Conservation (phyloP, 2,113 vertebrate genomes). For the Saiga tatarica region DNA sequence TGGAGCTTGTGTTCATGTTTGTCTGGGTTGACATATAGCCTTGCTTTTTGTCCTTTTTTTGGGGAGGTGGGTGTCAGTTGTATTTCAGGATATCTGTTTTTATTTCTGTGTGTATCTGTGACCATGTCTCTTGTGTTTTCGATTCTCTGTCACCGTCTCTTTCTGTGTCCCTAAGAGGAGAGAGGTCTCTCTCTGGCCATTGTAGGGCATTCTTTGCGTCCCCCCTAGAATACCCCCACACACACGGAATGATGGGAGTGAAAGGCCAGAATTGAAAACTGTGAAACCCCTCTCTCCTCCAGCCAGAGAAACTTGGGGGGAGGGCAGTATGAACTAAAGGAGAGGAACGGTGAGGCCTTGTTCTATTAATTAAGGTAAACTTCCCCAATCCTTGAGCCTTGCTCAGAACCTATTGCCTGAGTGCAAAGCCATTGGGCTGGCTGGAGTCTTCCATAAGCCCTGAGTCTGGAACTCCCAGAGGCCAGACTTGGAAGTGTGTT, state of each 20-base stretch:
- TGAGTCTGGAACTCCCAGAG: not conserved
- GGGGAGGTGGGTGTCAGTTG: not conserved
- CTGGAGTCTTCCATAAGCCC: not conserved
- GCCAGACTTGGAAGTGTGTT: not conserved
- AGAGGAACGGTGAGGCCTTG: not conserved
- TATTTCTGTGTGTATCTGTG: not conserved
- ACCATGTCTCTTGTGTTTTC: not conserved
- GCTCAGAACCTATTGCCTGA: not conserved
- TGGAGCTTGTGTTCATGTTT: not conserved
- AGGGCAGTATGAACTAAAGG: not conserved
- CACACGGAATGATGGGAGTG: not conserved
- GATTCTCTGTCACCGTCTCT: not conserved
- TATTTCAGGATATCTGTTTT: slow-evolving; percentile 38
- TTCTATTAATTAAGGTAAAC: not conserved
- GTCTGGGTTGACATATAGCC: not conserved
- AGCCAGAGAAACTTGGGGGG: not conserved
- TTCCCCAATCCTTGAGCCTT: not conserved
- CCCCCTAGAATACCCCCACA: not conserved
- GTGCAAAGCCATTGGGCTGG: not conserved
- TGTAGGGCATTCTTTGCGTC: not conserved
- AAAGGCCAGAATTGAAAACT: not conserved
- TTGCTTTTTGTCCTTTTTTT: not conserved
- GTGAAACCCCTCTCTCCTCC: not conserved
- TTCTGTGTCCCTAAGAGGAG: slow-evolving; percentile 1
- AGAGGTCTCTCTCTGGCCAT: not conserved